Conservation (phyloP, 2,113 vertebrate species). For the Zootoca vivipara region DNA sequence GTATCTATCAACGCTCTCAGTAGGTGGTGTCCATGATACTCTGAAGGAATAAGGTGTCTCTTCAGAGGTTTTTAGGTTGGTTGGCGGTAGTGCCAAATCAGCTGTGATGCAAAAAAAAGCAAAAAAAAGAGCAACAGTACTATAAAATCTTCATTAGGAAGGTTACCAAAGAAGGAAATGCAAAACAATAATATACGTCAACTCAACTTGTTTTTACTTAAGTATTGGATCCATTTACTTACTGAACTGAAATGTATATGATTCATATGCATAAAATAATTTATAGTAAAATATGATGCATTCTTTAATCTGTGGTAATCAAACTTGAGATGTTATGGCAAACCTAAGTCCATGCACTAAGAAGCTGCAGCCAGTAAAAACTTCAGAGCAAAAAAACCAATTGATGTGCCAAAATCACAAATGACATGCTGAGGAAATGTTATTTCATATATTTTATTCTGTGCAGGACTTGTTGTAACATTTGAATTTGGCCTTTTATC, state of each 20-base stretch:
- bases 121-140: conserved; percentile 2
- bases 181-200: background rate
- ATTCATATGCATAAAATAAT: background rate
- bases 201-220: background rate
- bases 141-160: conserved; percentile 17
- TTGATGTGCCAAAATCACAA: background rate
- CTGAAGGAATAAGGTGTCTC: conserved; percentile 89
- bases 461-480: background rate
- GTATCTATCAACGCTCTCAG: conserved; percentile 85
- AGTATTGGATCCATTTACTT: background rate
- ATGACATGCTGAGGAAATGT: background rate
- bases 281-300: background rate
- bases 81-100: conserved; percentile 78
- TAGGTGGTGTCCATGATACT: conserved; percentile 86
- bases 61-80: conserved; percentile 89
- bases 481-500: background rate
- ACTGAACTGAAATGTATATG: background rate
- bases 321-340: background rate
- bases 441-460: background rate
- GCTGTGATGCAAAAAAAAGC: conserved; percentile 54
- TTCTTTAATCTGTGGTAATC: background rate
- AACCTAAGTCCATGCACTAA: background rate
- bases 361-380: background rate
- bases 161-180: background rate
- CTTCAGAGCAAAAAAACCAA: background rate